Percentiles rank a stretch among this genome's conserved stretches.
Conservation (phyloP, 2,888 invertebrate species). For the Drosophila multiciliata region DNA sequence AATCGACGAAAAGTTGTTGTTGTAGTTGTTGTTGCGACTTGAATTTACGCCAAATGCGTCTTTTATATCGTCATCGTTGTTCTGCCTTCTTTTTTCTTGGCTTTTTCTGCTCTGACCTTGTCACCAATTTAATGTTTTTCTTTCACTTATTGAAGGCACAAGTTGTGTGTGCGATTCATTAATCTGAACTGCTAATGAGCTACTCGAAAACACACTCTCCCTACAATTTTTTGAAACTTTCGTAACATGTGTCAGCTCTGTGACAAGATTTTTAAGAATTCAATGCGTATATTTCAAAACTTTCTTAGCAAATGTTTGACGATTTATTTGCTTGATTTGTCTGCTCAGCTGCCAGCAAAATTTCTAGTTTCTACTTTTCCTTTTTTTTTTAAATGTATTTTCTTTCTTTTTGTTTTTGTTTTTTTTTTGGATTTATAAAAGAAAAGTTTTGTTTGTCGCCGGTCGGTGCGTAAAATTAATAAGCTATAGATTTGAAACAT, state of each 20-base stretch:
- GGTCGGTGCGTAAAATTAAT: conserved; percentile 57
- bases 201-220: conserved; percentile 4
- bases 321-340: conserved; percentile 68
- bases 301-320: conserved; percentile 35
- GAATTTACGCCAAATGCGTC: conserved; percentile 53
- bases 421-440: conserved; percentile 26
- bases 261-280: conserved; percentile 10
- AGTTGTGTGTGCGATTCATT: conserved; percentile 20
- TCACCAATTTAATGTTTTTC: conserved; percentile 45
- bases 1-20: conserved; percentile 42
- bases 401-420: neutral
- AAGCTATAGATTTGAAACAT: conserved; percentile 54
- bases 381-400: conserved; percentile 7
- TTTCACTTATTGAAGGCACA: conserved; percentile 8
- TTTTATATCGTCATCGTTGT: conserved; percentile 27
- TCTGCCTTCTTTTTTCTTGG: neutral
- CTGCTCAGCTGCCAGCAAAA: conserved; percentile 61
- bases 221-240: conserved; percentile 17
- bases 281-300: conserved; percentile 34
- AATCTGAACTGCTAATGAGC: conserved; percentile 28
- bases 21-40: conserved; percentile 46
- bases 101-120: conserved; percentile 59
- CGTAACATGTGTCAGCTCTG: conserved; percentile 25
- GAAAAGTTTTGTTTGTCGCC: conserved; percentile 64
- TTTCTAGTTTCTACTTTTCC: conserved; percentile 18